Base-by-base conservation (phyloP, 2,888 invertebrate genomes). In the Oscheius sp. region DNA sequence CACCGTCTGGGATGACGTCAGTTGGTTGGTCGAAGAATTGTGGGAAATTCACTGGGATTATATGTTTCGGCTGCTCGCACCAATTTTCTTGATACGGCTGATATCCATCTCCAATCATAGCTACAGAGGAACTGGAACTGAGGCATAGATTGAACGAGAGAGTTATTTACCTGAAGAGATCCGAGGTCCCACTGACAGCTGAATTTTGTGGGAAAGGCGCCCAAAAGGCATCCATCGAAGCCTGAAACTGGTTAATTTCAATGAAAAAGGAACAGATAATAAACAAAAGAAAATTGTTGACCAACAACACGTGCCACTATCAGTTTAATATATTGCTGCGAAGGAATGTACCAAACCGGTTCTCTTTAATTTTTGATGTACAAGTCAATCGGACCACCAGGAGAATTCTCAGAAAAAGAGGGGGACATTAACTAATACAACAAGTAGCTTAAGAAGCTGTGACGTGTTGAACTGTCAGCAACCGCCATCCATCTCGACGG, bases 71-170 rank as follows among this genome's bases (percentile, higher is more conserved):
- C 9, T 56, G 54, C 9, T 54, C 51, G 22, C 24, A 12, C 65
- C 65, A 65, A n/a, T 22, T 26, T 2, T 65, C 65, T 26, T 51
- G 65, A 28, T 47, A 65, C 8, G 59, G 69, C 38, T 68, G 67
- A 1, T 63, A 22, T 14, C 69, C 36, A 32, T 69, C 71, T 24
- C 77, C 79, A 32, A 80, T 65, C 75, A 80, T 77, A 33, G 79
- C 79, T 51, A 75, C 76, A 28, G 79, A 77, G 1, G 79, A 75
- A 30, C 77, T 75, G 59, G 73, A 75, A 47, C 20, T 20, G 12
- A 24, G 47, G 14, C 24, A 5, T 47, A 6, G 12, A 36, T 9
- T 8, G 17, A 20, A 44, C 36, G 8, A 9, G 33, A 8, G 17
- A 32, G 3, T 22, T 17, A 45, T 1, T 2, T 38, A 70, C 67